Evolutionary conservation across 1,140 invertebrate genomes (phyloP).

Genomic region (Stenopsyche tienmushanensis): DNA sequence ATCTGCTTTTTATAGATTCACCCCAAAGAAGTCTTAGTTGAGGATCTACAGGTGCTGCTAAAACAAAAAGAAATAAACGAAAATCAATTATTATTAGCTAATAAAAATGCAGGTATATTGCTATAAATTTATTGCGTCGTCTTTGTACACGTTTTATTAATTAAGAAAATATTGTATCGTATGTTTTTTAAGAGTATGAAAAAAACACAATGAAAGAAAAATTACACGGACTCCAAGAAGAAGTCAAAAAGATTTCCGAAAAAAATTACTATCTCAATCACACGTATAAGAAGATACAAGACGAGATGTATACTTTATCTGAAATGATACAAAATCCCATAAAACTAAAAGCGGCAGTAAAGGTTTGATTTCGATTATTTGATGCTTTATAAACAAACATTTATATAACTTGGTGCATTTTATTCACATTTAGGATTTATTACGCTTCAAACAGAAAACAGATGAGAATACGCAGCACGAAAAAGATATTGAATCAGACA

Average conservation of each 20-base stretch:
- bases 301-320: conserved; percentile 75
- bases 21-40: conserved; percentile 66
- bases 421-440: conserved; percentile 3
- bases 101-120: conserved; percentile 1
- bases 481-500: no score
- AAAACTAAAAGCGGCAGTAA: conserved; percentile 76
- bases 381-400: no score
- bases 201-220: conserved; percentile 78
- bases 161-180: neutral
- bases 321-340: conserved; percentile 74
- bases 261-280: conserved; percentile 65
- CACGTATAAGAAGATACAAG: conserved; percentile 71
- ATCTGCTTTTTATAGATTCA: conserved; percentile 57
- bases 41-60: conserved; percentile 67
- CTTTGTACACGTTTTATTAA: no score
- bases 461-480: no score
- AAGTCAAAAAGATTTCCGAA: conserved; percentile 67
- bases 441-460: conserved; percentile 1
- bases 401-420: no score
- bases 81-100: conserved; percentile 44
- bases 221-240: conserved; percentile 65
- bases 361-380: no score
- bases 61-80: conserved; percentile 60
- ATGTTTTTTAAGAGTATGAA: conserved; percentile 65
- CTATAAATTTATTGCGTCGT: neutral